Base-by-base conservation (phyloP, 2,113 vertebrate genomes). In the Nymphicus hollandicus region DNA sequence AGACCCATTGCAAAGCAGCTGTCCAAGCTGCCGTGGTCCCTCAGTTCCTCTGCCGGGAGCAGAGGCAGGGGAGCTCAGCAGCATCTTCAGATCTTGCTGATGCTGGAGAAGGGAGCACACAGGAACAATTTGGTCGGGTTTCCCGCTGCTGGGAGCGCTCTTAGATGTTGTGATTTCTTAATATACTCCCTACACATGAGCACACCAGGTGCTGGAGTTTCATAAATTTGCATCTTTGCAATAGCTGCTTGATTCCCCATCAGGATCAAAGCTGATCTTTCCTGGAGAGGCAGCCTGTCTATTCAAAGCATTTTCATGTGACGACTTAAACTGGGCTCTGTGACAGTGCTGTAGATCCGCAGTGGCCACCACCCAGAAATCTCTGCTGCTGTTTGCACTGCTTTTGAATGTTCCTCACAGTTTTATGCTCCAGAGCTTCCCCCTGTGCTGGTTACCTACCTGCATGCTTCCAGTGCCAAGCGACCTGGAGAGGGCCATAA, bases 211-310 rank as follows among this genome's bases (percentile, higher is more conserved):
- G 91, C 22, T 86, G 88, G 72, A 80, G 63, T 89, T 89, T 86
- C 85, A 86, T 68, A 71, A 91, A 91, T 89, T 83, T 93, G 88
- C 91, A 96, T 96, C 77, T 86, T 83, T 3, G 63, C 68, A 41
- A 76, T 70, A 95, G 81, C 88, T 91, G 91, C 88, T 91, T 84
- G 85, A 95, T 93, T 92, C 76, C 76, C 72, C 95, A 76, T 39
- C 47, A 72, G 93, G 91, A 96, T 96, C 93, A 95, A 96, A 96
- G 91, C 91, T 58, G 81, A 74, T 74, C 81, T 86, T 56, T 83
- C 73, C 68, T 81, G 77, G 77, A 68, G 72, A 84, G 52, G 63
- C 84, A 95, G 91, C 81, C 53, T 64, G 85, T 71, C 77, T 91
- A 68, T 63, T 84, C 81, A 89, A 86, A 91, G 81, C 53, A 8